A percentile compares a stretch with the other conserved stretches of the same genome.
Conservation (phyloP, 2,797 vertebrate genomes). For the Perodicticus potto region DNA sequence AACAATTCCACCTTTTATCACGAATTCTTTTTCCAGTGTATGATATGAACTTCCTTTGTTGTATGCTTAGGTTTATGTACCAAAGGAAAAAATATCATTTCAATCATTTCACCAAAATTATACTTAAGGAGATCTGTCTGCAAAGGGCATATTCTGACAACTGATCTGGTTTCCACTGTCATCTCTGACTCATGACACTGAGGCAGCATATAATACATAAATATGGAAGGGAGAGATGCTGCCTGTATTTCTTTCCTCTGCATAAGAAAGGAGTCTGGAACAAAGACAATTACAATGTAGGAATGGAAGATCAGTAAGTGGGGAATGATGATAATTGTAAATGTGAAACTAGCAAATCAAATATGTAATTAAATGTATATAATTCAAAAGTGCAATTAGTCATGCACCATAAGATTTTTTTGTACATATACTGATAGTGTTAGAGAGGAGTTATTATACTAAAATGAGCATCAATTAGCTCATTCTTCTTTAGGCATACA, state of each 20-base stretch:
- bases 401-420: constrained; percentile 65
- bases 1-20: neutral
- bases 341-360: constrained; percentile 72
- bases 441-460: constrained; percentile 47
- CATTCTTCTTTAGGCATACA: constrained; percentile 54
- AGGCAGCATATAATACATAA: neutral
- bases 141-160: neutral
- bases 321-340: constrained; percentile 65
- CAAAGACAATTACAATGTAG: constrained; percentile 53
- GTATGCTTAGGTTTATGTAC: constrained; percentile 27
- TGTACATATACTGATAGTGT: constrained; percentile 58
- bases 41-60: constrained; percentile 15
- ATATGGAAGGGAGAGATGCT: neutral
- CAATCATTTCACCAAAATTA: constrained; percentile 42
- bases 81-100: constrained; percentile 53
- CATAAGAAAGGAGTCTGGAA: constrained; percentile 19
- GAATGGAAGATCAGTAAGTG: neutral
- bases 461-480: constrained; percentile 71
- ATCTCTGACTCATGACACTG: neutral
- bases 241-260: neutral
- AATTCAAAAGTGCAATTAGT: constrained; percentile 81
- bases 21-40: neutral
- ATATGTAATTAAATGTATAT: constrained; percentile 76
- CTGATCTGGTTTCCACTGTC: neutral
- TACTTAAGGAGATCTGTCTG: constrained; percentile 2